phyloP scores from a whole-genome alignment of 2,888 invertebrate genomes.

The Lithophane ornitopus region DNA sequence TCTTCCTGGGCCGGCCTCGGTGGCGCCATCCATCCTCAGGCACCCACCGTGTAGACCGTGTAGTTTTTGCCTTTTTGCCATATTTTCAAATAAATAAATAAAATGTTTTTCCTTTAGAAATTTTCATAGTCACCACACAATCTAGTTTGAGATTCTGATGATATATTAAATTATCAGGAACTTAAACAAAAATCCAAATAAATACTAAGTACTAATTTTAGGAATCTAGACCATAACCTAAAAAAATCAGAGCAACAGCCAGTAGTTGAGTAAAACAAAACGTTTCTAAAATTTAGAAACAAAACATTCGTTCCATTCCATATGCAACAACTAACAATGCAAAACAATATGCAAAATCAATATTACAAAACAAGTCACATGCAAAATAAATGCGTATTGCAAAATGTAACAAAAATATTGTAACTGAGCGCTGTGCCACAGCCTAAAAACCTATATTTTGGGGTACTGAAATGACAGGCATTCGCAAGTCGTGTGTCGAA shows the following conservation, averaged over 20 bases:
- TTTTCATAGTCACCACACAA: neutral
- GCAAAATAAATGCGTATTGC: slow-evolving; percentile 61
- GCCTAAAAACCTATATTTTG: slow-evolving; percentile 54
- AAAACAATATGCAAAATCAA: slow-evolving; percentile 58
- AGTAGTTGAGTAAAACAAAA: slow-evolving; percentile 20
- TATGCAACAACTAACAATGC: slow-evolving; percentile 59
- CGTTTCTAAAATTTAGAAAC: slow-evolving; percentile 44
- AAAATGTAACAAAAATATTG: slow-evolving; percentile 55
- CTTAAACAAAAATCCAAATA: no score
- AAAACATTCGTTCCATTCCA: slow-evolving; percentile 63
- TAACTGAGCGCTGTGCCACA: slow-evolving; percentile 9
- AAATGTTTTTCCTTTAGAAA: neutral
- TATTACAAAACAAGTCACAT: slow-evolving; percentile 58
- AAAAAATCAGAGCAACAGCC: slow-evolving; percentile 4
- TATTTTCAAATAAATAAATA: no score
- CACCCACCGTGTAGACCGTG: no score
- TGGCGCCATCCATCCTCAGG: no score
- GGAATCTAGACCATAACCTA: neutral
- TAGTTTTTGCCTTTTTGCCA: no score
- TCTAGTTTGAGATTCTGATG: neutral
- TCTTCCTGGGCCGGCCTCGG: no score
- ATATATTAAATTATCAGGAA: no score
- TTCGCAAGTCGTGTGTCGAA: slow-evolving; percentile 34
- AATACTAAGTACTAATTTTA: neutral
- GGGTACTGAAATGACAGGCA: slow-evolving; percentile 39